These are phyloP conservation scores for Pollenia angustigena DNA, from an alignment of 2,888 invertebrate species.

Conservation along the genomic window DNA sequence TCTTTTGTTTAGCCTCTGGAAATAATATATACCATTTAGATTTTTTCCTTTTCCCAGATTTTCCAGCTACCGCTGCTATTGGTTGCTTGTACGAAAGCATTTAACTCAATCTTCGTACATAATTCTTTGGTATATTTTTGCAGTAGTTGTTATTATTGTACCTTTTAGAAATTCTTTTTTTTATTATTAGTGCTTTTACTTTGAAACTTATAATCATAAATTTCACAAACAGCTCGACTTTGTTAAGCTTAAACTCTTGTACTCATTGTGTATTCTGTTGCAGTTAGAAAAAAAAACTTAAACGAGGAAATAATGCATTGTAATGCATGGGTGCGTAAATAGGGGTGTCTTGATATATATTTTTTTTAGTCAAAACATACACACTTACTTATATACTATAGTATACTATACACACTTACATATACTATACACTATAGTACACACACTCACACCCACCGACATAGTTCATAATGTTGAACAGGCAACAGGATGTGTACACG, in stretches of 20 bases:
- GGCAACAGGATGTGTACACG: slow-evolving; percentile 70
- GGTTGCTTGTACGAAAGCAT: background rate
- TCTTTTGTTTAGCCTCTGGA: slow-evolving; percentile 12
- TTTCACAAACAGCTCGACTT: slow-evolving; percentile 71
- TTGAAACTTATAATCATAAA: slow-evolving; percentile 72
- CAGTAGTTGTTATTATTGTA: slow-evolving; percentile 45
- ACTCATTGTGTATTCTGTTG: slow-evolving; percentile 50
- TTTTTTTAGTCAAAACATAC: no score
- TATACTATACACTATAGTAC: no score
- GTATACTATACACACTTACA: background rate
- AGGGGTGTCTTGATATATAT: slow-evolving; percentile 37
- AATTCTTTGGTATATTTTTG: slow-evolving; percentile 32
- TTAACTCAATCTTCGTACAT: slow-evolving; percentile 29
- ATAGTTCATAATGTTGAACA: slow-evolving; percentile 31
- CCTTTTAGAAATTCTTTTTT: slow-evolving; percentile 38
- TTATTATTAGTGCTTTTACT: slow-evolving; percentile 61
- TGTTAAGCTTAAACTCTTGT: slow-evolving; percentile 66
- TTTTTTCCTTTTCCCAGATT: background rate
- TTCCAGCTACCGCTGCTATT: slow-evolving; percentile 2
- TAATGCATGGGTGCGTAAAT: slow-evolving; percentile 67
- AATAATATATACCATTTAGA: slow-evolving; percentile 14
- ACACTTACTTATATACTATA: no score
- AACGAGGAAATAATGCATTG: slow-evolving; percentile 60
- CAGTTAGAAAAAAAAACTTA: slow-evolving; percentile 23
- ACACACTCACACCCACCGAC: background rate